Conservation (phyloP, 92 coral and sea anemone species). For the Plumapathes pennacea region DNA sequence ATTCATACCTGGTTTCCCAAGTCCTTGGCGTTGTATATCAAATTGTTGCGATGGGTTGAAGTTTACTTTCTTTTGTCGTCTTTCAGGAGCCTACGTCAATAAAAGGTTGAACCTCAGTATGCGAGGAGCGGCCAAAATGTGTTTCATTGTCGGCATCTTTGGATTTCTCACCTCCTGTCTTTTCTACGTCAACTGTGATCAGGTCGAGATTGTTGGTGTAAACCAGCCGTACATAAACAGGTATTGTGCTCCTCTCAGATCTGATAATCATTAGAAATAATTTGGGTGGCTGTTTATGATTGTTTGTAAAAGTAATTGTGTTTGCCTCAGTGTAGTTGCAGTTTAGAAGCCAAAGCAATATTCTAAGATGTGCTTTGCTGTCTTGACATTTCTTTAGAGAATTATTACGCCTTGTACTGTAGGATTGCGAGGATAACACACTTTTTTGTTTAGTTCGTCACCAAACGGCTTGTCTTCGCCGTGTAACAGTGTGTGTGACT, state of each 20-base stretch:
- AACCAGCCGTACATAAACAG: slow-evolving; percentile 42
- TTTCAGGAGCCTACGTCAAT: slow-evolving; percentile 80
- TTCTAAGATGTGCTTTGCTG: not conserved
- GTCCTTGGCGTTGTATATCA: too few species aligned
- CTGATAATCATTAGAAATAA: too few species aligned
- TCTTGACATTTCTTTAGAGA: not conserved
- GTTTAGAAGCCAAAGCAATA: too few species aligned
- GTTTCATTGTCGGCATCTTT: slow-evolving; percentile 61
- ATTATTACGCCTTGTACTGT: too few species aligned
- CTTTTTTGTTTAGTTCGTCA: slow-evolving; percentile 23
- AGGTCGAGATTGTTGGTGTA: slow-evolving; percentile 53
- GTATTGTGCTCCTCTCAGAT: slow-evolving; percentile 27
- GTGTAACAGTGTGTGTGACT: slow-evolving; percentile 63
- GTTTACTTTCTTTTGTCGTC: not conserved
- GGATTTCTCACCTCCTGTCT: slow-evolving; percentile 45
- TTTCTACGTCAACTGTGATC: slow-evolving; percentile 59
- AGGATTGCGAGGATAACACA: too few species aligned
- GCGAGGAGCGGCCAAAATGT: slow-evolving; percentile 83
- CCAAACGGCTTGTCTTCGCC: slow-evolving; percentile 23
- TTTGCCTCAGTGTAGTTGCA: too few species aligned
- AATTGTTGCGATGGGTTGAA: too few species aligned
- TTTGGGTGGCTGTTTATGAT: too few species aligned
- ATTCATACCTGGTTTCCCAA: too few species aligned
- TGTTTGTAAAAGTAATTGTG: too few species aligned
- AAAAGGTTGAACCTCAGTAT: slow-evolving; percentile 55